Evolutionary conservation across 2,113 vertebrate genomes (phyloP).

Genomic region (Riparia riparia): DNA sequence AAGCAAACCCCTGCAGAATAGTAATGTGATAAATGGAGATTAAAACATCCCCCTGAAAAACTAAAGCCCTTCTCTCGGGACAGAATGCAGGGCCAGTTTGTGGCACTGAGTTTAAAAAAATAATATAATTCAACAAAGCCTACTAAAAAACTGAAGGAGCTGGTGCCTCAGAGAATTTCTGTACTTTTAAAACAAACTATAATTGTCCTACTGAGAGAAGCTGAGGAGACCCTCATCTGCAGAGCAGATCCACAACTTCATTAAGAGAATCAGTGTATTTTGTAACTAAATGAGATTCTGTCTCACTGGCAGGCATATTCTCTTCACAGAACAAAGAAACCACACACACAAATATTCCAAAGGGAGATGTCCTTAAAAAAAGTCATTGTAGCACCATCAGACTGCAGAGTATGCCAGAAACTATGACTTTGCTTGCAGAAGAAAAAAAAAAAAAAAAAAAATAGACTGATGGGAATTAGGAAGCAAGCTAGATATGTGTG

Average conservation of each 20-base stretch:
- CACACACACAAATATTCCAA: slow-evolving; percentile 48
- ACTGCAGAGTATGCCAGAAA: background rate
- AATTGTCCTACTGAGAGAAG: slow-evolving; percentile 5
- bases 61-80: background rate
- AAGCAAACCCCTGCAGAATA: slow-evolving; percentile 13
- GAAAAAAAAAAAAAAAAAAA: background rate
- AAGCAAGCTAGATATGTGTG: background rate
- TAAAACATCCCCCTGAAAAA: background rate
- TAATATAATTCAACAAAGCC: slow-evolving; percentile 35
- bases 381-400: background rate
- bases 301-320: slow-evolving; percentile 35
- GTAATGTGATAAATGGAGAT: slow-evolving; percentile 13
- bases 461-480: background rate
- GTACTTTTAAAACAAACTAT: slow-evolving; percentile 36
- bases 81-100: background rate
- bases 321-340: slow-evolving; percentile 53
- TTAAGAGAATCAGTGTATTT: slow-evolving; percentile 55
- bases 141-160: slow-evolving; percentile 29
- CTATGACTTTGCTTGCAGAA: background rate
- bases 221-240: background rate
- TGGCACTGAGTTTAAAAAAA: background rate
- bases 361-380: slow-evolving; percentile 51
- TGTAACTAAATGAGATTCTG: slow-evolving; percentile 57
- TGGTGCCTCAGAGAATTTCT: slow-evolving; percentile 18
- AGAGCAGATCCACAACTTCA: slow-evolving; percentile 63